Percentiles rank a stretch among this genome's conserved stretches.
Conservation (phyloP, 2,888 invertebrate species). For the Ernsta delagoae region DNA sequence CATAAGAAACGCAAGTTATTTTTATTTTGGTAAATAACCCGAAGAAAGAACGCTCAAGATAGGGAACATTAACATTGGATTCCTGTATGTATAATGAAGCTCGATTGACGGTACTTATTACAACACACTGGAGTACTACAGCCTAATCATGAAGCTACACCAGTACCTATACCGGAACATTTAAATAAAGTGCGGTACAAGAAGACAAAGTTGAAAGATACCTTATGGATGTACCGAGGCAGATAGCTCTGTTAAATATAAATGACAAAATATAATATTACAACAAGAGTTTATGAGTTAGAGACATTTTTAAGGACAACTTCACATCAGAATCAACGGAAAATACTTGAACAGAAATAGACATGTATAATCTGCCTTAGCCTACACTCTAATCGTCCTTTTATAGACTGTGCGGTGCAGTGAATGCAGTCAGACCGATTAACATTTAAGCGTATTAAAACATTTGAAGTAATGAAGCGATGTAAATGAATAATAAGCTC, state of each 20-base stretch:
- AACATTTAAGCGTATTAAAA: neutral
- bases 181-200: neutral
- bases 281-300: too few relatives aligned
- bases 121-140: neutral
- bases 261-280: too few relatives aligned
- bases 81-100: neutral
- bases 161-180: neutral
- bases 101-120: neutral
- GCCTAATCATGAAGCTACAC: neutral
- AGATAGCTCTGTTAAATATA: too few relatives aligned
- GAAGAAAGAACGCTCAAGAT: slow-evolving; percentile 9
- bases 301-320: too few relatives aligned
- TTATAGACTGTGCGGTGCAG: neutral
- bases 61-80: slow-evolving; percentile 6
- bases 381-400: neutral
- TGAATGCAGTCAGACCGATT: neutral
- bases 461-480: neutral
- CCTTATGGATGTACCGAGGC: too few relatives aligned
- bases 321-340: too few relatives aligned
- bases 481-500: neutral
- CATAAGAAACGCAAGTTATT: slow-evolving; percentile 10
- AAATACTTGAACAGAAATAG: too few relatives aligned
- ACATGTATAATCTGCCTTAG: too few relatives aligned
- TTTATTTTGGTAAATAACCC: slow-evolving; percentile 2
- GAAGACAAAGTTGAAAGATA: neutral